Conservation (phyloP, 2,888 invertebrate species). For the Autographa gamma region DNA sequence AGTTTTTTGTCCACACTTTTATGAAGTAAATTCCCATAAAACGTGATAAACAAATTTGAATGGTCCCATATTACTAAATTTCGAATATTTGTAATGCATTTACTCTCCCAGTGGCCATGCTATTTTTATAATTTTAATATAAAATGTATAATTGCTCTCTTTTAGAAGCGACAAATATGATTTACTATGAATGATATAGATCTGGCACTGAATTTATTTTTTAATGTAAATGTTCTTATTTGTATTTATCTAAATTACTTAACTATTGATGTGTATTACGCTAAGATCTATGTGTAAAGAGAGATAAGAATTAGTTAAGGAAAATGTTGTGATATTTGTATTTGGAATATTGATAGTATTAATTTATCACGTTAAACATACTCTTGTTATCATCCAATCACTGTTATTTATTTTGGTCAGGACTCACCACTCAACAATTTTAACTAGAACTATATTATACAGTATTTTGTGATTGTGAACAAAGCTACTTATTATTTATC, state of each 20-base stretch:
- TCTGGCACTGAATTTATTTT: constrained; percentile 63
- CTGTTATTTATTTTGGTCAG: not conserved
- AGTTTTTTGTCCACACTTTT: not conserved
- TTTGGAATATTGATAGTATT: constrained; percentile 86
- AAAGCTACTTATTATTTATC: constrained; percentile 16
- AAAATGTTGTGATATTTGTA: constrained; percentile 89
- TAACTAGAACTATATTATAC: not conserved
- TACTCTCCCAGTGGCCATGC: constrained; percentile 85
- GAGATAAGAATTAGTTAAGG: constrained; percentile 80
- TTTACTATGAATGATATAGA: constrained; percentile 49
- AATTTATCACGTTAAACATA: constrained; percentile 50
- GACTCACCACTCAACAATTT: not conserved
- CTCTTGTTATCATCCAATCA: constrained; percentile 41
- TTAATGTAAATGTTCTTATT: constrained; percentile 76
- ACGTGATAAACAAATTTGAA: constrained; percentile 27
- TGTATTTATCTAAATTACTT: constrained; percentile 77
- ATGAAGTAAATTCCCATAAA: not conserved
- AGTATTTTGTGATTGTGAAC: constrained; percentile 8
- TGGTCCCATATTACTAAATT: constrained; percentile 48
- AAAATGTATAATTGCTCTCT: constrained; percentile 72
- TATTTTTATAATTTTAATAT: constrained; percentile 75
- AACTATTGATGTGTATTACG: constrained; percentile 83
- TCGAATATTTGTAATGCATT: constrained; percentile 65
- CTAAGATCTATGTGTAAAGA: constrained; percentile 85
- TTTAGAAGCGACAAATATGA: constrained; percentile 51